These are phyloP conservation scores for Acinonyx jubatus DNA, from an alignment of 2,113 vertebrate species.

Conservation along the genomic window DNA sequence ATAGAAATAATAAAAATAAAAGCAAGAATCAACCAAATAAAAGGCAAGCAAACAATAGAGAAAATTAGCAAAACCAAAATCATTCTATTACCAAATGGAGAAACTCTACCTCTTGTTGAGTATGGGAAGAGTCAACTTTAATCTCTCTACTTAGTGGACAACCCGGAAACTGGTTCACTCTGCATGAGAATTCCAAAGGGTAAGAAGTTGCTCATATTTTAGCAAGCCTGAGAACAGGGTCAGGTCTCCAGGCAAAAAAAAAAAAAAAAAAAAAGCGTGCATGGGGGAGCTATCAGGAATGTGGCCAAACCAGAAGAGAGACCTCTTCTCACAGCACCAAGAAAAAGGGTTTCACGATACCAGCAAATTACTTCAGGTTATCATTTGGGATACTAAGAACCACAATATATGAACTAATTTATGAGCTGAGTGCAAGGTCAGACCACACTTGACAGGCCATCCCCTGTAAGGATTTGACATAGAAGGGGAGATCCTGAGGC, in stretches of 20 bases:
- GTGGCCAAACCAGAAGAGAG: background rate
- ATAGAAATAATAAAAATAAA: background rate
- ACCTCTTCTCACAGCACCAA: background rate
- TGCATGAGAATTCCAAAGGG: background rate
- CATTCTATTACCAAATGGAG: background rate
- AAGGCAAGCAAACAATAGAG: background rate
- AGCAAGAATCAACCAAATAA: background rate
- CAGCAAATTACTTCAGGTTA: background rate
- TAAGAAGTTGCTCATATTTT: background rate
- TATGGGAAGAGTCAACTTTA: background rate
- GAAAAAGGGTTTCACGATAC: background rate
- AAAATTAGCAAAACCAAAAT: slow-evolving; percentile 3
- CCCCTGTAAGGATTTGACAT: background rate
- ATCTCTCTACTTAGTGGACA: background rate
- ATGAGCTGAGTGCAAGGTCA: background rate
- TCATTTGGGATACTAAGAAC: background rate
- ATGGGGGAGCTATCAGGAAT: background rate
- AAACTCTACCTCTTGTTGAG: background rate
- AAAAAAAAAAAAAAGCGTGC: background rate
- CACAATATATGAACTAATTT: background rate
- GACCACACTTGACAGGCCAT: background rate
- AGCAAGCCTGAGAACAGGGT: background rate
- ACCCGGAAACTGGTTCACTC: background rate
- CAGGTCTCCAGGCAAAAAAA: background rate
- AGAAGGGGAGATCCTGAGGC: background rate